Base-by-base conservation (phyloP, 1,140 invertebrate genomes). In the Pseudomyrmex pallidus region DNA sequence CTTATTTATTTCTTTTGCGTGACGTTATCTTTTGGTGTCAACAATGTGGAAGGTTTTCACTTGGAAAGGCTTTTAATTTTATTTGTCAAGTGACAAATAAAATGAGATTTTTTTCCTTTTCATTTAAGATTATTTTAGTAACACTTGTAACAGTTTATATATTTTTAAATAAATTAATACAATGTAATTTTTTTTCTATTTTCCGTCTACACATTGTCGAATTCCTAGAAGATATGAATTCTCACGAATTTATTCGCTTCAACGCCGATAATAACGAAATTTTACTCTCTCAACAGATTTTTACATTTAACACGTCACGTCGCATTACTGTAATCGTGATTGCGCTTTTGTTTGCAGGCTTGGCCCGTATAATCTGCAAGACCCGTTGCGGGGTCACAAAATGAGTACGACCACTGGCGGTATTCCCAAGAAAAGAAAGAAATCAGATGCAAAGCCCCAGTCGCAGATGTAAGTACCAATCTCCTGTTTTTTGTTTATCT, bases 401-500 rank as follows among this genome's bases (percentile, higher is more conserved):
- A 97, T 97, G 97, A 97, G 96, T 95, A 94, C 95, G 92, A 96
- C 97, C 95, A 96, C 96, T 93, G 95, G 96, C 94, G 96, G 95
- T 92, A 95, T 95, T 94, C 96, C 95, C 93, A 97, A 97, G 95
- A 97, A 97, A 94, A 96, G 96, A 94, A 97, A 97, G 96, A 97
- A 97, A 95, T 96, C 96, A 93, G 96, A 97, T 95, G 96, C 95
- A 93, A 97, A 97, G 94, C 96, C 96, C 89, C 96, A 97, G 94
- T 96, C 97, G 89, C 97, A 97, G 95, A 96, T 97, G 97, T 97
- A 95, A 96, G 96, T 95, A 87, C 66, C 62, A 59, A 48, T 52
- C 20, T 82, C 48, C 22, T 35, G 63, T 25, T 54, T 59, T 83
- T 85, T 85, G 50, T 74, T 9, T 67, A 35, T 35, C 35, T 48